Conservation (phyloP, 2,888 invertebrate species). For the Caenorhabditis plicata region DNA sequence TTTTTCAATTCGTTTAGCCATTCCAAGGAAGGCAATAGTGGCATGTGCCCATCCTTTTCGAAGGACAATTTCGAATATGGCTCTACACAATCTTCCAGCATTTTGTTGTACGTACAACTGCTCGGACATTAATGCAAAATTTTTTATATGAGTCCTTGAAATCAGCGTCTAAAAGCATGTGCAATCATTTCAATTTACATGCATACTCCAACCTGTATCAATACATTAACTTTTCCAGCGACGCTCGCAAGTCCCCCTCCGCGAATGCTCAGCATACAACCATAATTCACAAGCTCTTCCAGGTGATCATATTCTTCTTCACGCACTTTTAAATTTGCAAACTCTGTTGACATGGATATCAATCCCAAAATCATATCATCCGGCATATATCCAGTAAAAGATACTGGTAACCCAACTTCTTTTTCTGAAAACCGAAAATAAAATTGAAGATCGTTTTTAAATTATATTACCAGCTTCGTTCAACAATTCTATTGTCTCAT, state of each 20-base stretch:
- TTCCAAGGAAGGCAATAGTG: constrained; percentile 79
- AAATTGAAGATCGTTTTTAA: background rate
- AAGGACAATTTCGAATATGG: constrained; percentile 71
- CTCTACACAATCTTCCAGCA: constrained; percentile 50
- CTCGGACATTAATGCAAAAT: constrained; percentile 85
- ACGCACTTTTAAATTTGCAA: constrained; percentile 85
- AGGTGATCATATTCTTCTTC: constrained; percentile 92
- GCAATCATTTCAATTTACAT: background rate
- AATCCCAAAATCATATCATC: constrained; percentile 73
- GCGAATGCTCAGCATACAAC: constrained; percentile 79
- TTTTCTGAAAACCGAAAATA: constrained; percentile 3
- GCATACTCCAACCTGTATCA: constrained; percentile 74
- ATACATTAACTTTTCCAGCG: constrained; percentile 90
- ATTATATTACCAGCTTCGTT: constrained; percentile 36
- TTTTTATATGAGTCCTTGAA: constrained; percentile 78
- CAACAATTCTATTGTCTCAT: constrained; percentile 81
- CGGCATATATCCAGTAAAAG: constrained; percentile 69
- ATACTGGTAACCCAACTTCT: constrained; percentile 27
- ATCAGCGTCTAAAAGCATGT: constrained; percentile 52
- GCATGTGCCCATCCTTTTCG: constrained; percentile 86
- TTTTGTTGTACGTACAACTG: constrained; percentile 82
- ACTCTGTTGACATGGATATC: constrained; percentile 89
- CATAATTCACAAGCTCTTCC: constrained; percentile 76
- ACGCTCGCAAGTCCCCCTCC: constrained; percentile 86
- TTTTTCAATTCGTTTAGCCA: constrained; percentile 90